Evolutionary conservation across 2,797 vertebrate genomes (phyloP).

Genomic region (Enteromius trimaculatus): DNA sequence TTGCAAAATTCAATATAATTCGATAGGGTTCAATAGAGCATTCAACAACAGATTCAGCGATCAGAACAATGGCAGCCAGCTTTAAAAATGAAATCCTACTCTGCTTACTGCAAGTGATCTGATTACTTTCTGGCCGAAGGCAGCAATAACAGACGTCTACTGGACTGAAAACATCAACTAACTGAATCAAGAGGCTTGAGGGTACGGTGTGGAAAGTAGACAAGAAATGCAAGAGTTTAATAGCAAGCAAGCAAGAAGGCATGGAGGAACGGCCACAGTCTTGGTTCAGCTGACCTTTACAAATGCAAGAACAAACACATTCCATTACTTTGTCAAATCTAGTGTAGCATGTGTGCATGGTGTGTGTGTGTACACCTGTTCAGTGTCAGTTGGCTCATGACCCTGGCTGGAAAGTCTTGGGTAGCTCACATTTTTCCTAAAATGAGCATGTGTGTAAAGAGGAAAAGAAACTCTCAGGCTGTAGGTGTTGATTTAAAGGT

Average conservation of each 20-base stretch:
- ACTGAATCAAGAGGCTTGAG: constrained; percentile 20
- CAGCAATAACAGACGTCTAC: constrained; percentile 24
- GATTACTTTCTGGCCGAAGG: constrained; percentile 37
- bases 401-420: not conserved
- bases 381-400: constrained; percentile 33
- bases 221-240: constrained; percentile 16
- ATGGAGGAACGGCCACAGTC: not conserved
- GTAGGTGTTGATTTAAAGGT: constrained; percentile 4
- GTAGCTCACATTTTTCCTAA: not conserved
- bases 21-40: constrained; percentile 33
- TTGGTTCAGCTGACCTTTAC: constrained; percentile 34
- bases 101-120: constrained; percentile 35
- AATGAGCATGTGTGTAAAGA: constrained; percentile 6
- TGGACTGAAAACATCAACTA: constrained; percentile 34
- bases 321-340: constrained; percentile 31
- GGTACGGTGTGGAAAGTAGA: constrained; percentile 16
- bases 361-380: constrained; percentile 38
- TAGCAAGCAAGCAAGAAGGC: not conserved
- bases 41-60: constrained; percentile 14
- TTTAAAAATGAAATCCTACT: constrained; percentile 38
- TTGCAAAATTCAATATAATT: constrained; percentile 41
- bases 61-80: constrained; percentile 39
- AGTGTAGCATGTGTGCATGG: not conserved
- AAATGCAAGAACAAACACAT: constrained; percentile 46
- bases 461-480: not conserved